Evolutionary conservation across 2,113 vertebrate species (phyloP), one percentile per base, ranked within the genome.

Genomic region (Turdus rufiventris): DNA sequence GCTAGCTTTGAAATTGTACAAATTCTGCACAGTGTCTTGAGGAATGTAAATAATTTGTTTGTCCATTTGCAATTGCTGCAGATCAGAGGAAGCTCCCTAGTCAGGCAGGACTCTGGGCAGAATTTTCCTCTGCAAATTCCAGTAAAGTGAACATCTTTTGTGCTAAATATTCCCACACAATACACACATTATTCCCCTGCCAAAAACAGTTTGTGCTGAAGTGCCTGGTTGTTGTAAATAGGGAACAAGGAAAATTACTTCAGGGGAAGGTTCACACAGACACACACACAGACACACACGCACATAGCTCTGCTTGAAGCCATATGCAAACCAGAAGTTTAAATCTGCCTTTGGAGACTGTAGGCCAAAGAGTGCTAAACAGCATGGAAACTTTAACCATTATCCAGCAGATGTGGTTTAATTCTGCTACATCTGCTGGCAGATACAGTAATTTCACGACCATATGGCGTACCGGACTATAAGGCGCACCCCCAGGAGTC

Each of bases 151-250:
- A 81, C 88, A 58, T 88, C 88, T 66, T 68, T 81, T n/a, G 51
- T 92, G 68, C 84, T 89, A 85, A 94, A 63, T 60, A 93, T 89
- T 91, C 72, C 73, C 0, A 2, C 58, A 13, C 71, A 78, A 58
- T 94, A 93, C 75, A 86, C 58, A 85, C 36, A 56, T 91, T 86
- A 96, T 85, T 96, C 70, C 54, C 54, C 29, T 82, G 57, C 58
- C 89, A 83, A 89, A 96, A 93, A 16, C 75, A 93, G 79, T 94
- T 92, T 92, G 23, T 87, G 72, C 60, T 84, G 70, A 84, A 75
- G 72, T 40, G 63, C 3, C n/a, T 94, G 81, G 75, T 83, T 92
- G 53, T 62, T 94, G 73, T 96, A 96, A 96, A 96, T 12, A 85
- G 47, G 70, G 45, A 90, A 81, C 70, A 65, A 43, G 65, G 79